phyloP scores from a whole-genome alignment of 2,113 vertebrate genomes.

The Pterocles burchelli region DNA sequence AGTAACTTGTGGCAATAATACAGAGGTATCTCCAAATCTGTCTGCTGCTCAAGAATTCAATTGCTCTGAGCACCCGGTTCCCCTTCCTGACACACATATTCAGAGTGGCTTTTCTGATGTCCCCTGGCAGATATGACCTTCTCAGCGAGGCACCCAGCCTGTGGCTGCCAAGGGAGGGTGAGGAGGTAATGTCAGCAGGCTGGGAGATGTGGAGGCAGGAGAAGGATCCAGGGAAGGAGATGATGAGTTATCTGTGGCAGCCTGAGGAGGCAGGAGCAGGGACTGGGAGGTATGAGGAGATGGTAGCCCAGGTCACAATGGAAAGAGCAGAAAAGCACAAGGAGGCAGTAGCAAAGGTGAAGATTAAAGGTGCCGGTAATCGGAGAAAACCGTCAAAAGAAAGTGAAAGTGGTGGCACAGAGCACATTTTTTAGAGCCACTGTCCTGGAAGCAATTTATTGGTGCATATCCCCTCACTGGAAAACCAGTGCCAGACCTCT shows the following conservation, averaged over 20 bases:
- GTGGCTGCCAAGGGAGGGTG: neutral
- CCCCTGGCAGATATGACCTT: neutral
- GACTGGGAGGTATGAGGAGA: neutral
- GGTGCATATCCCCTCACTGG: neutral
- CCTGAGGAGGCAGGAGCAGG: neutral
- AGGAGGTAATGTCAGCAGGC: neutral
- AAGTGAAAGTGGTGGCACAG: neutral
- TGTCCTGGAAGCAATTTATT: neutral
- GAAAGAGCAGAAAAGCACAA: neutral
- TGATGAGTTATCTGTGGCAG: neutral
- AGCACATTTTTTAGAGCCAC: neutral
- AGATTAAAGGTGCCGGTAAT: neutral
- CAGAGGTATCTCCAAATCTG: neutral
- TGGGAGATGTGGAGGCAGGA: neutral
- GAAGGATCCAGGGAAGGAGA: neutral
- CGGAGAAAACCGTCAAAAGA: neutral
- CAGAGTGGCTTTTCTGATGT: neutral
- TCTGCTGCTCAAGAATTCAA: neutral
- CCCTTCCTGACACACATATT: neutral
- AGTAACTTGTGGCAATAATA: neutral
- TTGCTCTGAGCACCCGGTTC: neutral
- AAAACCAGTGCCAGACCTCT: neutral
- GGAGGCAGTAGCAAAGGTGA: neutral
- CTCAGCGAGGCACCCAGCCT: neutral
- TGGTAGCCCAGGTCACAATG: neutral